Base-by-base conservation (phyloP, 1,140 invertebrate genomes). In the Planococcus citri region DNA sequence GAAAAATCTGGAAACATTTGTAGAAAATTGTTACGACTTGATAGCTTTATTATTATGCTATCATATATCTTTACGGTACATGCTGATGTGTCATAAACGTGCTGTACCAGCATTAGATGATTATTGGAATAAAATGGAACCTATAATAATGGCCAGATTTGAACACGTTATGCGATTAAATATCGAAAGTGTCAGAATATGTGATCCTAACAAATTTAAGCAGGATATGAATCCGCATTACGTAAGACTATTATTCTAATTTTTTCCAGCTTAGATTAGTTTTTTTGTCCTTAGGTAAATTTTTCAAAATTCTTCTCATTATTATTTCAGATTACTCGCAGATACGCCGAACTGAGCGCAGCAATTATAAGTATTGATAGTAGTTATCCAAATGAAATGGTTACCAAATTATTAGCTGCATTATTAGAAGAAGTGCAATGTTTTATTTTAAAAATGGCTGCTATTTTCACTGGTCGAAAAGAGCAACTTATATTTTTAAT, bases 341-440 rank as follows among this genome's bases (percentile, higher is more conserved):
- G 97, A 74, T 99, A 98, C 82, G 96, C 97, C 0, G 97, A 99
- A 80, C 96, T 98, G 78, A 95, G 94, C 72, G 94, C 94, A 17
- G 95, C 96, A 25, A 87, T 99, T 76, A 86, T 98, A 33, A 90
- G 92, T 33, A 88, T 98, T 51, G 94, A 94, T 76, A 93, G 96
- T 80, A 92, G 89, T 74, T 96, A 92, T 78, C 92, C 94, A 0
- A 92, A 90, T 74, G 89, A 91, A 80, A 81, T 87, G 72, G 85
- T 90, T 2, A 88, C 86, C 71, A 84, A 87, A 69, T 78, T 92
- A 41, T 78, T 91, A n/a, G 81, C 88, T 72, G 86, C 91, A 75
- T 79, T 98, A 10, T 90, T 95, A 80, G 90, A 92, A 76, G 94
- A 97, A 80, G 92, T 98, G 1, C 91, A 97, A 77, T 92, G 92